Conservation (phyloP, 1,140 invertebrate species). For the Cheumatopsyche charites region DNA sequence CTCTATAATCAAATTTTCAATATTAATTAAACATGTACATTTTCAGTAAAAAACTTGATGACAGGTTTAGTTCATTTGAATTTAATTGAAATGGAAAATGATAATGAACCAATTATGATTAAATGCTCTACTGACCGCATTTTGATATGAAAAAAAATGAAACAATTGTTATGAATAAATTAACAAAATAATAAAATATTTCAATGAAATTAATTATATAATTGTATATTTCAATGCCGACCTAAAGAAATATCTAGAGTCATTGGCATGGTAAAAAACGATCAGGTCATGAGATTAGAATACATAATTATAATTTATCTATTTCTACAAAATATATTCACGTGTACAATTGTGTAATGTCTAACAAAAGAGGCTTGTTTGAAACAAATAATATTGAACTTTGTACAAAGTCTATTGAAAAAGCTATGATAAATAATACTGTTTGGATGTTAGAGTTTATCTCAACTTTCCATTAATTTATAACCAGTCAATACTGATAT, state of each 20-base stretch:
- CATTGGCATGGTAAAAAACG: not conserved
- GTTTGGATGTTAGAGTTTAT: too few species aligned
- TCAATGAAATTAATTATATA: not conserved
- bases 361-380: too few species aligned
- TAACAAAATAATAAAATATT: not conserved
- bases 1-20: conserved; percentile 30
- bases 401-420: not conserved
- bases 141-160: not conserved
- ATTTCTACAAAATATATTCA: not conserved
- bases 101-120: not conserved
- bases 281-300: conserved; percentile 6
- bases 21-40: not conserved
- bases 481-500: too few species aligned
- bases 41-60: too few species aligned
- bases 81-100: not conserved
- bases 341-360: not conserved
- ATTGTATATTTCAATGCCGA: not conserved
- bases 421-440: not conserved
- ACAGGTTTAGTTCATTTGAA: not conserved
- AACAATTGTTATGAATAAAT: not conserved
- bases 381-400: not conserved
- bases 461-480: too few species aligned
- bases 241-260: not conserved
- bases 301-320: not conserved
- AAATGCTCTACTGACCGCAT: not conserved